Evolutionary conservation across 2,797 vertebrate species (phyloP), one percentile per base, ranked within the genome.

Genomic region (Microctenopoma lineatum): DNA sequence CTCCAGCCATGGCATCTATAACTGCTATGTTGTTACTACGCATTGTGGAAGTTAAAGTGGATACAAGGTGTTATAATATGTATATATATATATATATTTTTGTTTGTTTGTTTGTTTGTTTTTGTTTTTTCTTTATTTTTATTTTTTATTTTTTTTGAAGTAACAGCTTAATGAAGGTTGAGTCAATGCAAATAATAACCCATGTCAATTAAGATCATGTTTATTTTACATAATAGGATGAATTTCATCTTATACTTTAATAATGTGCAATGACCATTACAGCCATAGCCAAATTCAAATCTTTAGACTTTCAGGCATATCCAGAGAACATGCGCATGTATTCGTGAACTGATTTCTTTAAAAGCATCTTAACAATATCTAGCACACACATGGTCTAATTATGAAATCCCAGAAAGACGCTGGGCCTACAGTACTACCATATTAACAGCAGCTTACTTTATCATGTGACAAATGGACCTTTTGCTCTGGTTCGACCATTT

Each of bases 111-210:
- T n/a, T n/a, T n/a, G n/a, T n/a, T n/a, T n/a, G n/a, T n/a, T n/a
- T n/a, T n/a, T n/a, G n/a, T n/a, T n/a, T n/a, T n/a, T n/a, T n/a
- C n/a, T n/a, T n/a, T n/a, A n/a, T n/a, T n/a, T n/a, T n/a, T n/a
- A n/a, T n/a, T n/a, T n/a, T n/a, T n/a, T n/a, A n/a, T n/a, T 21
- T 21, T 21, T 21, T 21, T 21, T 21, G 1, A 21, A 21, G 21
- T 21, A 21, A 21, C 39, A 72, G 68, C 73, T 68, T 63, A 50
- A 60, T 72, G 52, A 62, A 77, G 48, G 53, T 42, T 77, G 67
- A 61, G 61, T 51, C 47, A 16, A n/a, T 55, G 45, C 62, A 12
- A 27, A 32, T 53, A 56, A 73, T 76, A 69, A 76, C 61, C 41
- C 57, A 29, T 36, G 27, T 55, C 51, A 50, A 66, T 60, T 75